Conservation (phyloP, 2,888 invertebrate genomes). For the Acanthosepion esculentum region DNA sequence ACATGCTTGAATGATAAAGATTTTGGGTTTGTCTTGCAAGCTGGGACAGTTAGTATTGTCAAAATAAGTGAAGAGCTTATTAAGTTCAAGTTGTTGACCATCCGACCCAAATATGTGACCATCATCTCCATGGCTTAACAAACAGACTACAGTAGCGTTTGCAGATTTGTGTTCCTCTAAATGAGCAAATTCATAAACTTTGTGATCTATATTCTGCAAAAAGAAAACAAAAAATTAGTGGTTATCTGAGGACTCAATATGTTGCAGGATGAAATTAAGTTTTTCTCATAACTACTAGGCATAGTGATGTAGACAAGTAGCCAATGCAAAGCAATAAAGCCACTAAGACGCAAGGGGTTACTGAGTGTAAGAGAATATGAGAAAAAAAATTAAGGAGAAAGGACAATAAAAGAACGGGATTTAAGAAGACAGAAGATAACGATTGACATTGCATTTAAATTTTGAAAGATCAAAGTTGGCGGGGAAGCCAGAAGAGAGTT, state of each 20-base stretch:
- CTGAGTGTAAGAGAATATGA: no score
- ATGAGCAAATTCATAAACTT: conserved; percentile 63
- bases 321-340: no score
- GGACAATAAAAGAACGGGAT: no score
- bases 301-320: no score
- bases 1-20: conserved; percentile 71
- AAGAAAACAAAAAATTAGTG: background rate
- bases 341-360: no score
- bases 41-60: conserved; percentile 65
- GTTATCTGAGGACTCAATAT: no score
- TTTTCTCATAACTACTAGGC: background rate
- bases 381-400: no score
- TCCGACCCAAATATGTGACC: conserved; percentile 70
- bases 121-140: conserved; percentile 71
- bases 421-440: no score
- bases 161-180: conserved; percentile 57
- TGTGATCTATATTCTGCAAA: conserved; percentile 59
- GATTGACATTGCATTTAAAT: no score
- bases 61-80: conserved; percentile 65
- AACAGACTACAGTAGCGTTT: conserved; percentile 65
- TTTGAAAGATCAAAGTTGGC: no score
- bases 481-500: no score
- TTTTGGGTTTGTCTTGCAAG: conserved; percentile 69
- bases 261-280: background rate
- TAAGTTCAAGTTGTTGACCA: conserved; percentile 64